Base-by-base conservation (phyloP, 1,140 invertebrate genomes). In the Neocloeon triangulifer region DNA sequence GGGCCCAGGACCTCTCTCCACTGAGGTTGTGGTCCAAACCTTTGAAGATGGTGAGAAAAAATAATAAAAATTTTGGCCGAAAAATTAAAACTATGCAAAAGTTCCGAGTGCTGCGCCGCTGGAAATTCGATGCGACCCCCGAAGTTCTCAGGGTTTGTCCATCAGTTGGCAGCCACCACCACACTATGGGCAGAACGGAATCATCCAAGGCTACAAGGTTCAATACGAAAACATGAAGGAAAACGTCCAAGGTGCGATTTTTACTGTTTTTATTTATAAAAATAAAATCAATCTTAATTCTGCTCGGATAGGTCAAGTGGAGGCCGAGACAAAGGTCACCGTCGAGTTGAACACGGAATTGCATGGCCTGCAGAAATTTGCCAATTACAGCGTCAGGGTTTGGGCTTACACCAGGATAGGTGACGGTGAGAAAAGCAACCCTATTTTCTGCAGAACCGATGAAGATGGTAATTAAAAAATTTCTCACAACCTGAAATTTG, bases 181-280 rank as follows among this genome's bases (percentile, higher is more conserved):
- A 1, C 43, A 51, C 10, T 46, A 53, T 35, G 52, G 51, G 0
- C 37, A 39, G 25, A 50, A 64, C 42, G 62, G 62, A 1, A 42
- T 59, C 6, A 48, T 64, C 13, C 47, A 55, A 33, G 60, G 60
- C 1, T 64, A 60, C 43, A 58, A 58, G 29, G 45, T 64, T 9
- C 39, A 76, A 37, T 84, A 62, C 49, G 62, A 64, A 36, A 57
- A 51, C 34, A 54, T 52, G 44, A 50, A 57, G 33, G 50, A 46
- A 20, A n/a, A n/a, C n/a, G n/a, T n/a, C n/a, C n/a, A n/a, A n/a
- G n/a, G n/a, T n/a, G n/a, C n/a, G n/a, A n/a, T n/a, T n/a, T n/a
- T n/a, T n/a, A n/a, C 8, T 23, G n/a, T 23, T n/a, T 8, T 8
- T 23, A 8, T 23, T 23, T 8, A 23, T 23, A 8, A 23, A 8